phyloP scores from a whole-genome alignment of 2,113 vertebrate genomes.

The Pterophyllum scalare region DNA sequence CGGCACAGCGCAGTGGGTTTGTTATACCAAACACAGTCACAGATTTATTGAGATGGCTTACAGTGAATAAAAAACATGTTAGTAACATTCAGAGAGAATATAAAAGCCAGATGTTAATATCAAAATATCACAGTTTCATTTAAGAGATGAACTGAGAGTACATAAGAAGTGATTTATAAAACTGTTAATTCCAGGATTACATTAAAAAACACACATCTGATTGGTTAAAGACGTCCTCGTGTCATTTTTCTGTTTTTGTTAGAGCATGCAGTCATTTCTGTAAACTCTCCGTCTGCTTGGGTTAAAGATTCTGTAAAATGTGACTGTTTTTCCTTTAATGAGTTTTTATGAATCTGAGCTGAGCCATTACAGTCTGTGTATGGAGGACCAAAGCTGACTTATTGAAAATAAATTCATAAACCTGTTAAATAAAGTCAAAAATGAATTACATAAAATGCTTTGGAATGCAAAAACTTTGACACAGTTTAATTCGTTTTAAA shows the following conservation, averaged over 20 bases:
- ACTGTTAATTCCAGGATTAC: neutral
- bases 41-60: constrained; percentile 20
- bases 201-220: neutral
- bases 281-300: neutral
- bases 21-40: neutral
- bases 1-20: neutral
- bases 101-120: neutral
- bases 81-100: neutral
- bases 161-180: neutral
- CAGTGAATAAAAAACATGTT: neutral
- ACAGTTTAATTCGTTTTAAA: neutral
- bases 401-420: neutral
- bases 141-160: neutral
- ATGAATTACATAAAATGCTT: neutral
- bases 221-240: neutral
- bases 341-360: neutral
- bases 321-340: neutral
- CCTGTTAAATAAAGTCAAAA: neutral
- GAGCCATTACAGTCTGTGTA: rapidly evolving
- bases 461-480: neutral
- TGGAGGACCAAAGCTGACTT: neutral
- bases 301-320: neutral
- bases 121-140: neutral
- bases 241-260: neutral
- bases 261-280: neutral